Conservation (phyloP, 2,797 vertebrate genomes). For the Tragelaphus oryx region DNA sequence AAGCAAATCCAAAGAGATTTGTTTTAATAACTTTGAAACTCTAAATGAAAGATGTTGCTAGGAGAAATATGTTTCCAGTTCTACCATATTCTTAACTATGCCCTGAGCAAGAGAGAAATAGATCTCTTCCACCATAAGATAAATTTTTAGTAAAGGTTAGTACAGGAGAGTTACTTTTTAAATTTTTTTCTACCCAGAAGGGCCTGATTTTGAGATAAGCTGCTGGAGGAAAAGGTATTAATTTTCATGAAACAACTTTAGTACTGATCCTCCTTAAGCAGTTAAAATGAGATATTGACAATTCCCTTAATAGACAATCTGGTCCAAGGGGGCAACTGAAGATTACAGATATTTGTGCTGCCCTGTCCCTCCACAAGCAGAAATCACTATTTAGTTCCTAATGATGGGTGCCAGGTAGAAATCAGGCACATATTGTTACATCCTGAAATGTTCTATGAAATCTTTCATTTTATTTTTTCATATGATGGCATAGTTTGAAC, state of each 20-base stretch:
- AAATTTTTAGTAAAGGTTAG: neutral
- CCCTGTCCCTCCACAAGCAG: neutral
- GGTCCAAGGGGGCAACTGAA: neutral
- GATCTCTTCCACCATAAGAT: neutral
- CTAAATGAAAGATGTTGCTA: neutral
- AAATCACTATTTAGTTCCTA: neutral
- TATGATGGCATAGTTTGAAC: neutral
- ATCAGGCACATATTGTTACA: neutral
- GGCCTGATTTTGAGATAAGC: neutral
- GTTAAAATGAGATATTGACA: neutral
- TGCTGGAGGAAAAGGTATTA: neutral
- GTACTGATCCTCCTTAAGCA: neutral
- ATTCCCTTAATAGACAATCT: neutral
- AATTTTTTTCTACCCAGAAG: neutral
- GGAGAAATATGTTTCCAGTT: neutral
- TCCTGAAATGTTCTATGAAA: neutral
- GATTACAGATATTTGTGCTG: neutral
- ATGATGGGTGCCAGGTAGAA: neutral
- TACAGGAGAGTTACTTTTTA: neutral
- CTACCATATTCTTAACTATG: neutral
- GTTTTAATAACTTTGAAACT: neutral
- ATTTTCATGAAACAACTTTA: neutral
- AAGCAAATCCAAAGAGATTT: neutral
- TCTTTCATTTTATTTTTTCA: neutral
- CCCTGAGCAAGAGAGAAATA: neutral